Evolutionary conservation across 2,113 vertebrate species (phyloP), one percentile per base, ranked within the genome.

Genomic region (Poicephalus gulielmi): DNA sequence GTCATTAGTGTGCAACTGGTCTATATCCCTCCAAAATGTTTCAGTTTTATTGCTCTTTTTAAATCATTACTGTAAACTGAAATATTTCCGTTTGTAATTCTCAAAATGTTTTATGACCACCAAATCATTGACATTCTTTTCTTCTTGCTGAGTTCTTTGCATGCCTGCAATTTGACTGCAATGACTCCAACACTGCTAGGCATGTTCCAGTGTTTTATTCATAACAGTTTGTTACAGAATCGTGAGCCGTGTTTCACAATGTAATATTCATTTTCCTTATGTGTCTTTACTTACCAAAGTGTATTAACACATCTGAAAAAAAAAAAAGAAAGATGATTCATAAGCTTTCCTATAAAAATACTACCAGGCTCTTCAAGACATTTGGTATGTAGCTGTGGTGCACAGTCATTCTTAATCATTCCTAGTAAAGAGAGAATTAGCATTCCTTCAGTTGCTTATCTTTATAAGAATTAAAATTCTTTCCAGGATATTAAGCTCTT

Each of bases 391-490:
- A 92, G 78, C 60, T 92, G 46, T 59, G 75, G 66, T 59, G n/a
- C 52, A 92, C 5, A 94, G 60, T 91, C 76, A 88, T 95, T 97
- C 95, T 47, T 93, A 85, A 66, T 78, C 76, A 55, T 96, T 96
- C 75, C 75, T 82, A 90, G 90, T 89, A 95, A 97, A 95, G 66
- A 94, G 35, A 96, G 94, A 96, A 92, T 96, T 96, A 96, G 62
- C 95, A 96, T 95, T 97, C 96, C 68, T 97, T 92, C 92, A 95
- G 60, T 96, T 86, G 91, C 83, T 97, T 97, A 97, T 97, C 94
- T 97, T 90, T 92, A 88, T 64, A 86, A 93, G 95, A 95, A 94
- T 97, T 97, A 97, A 97, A 97, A 97, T 98, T 98, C 96, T 96
- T 98, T 98, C 96, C 96, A 77, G 94, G 96, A 97, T 98, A 94